Evolutionary conservation across 2,888 invertebrate genomes (phyloP).

Genomic region (Lutraria lutraria): DNA sequence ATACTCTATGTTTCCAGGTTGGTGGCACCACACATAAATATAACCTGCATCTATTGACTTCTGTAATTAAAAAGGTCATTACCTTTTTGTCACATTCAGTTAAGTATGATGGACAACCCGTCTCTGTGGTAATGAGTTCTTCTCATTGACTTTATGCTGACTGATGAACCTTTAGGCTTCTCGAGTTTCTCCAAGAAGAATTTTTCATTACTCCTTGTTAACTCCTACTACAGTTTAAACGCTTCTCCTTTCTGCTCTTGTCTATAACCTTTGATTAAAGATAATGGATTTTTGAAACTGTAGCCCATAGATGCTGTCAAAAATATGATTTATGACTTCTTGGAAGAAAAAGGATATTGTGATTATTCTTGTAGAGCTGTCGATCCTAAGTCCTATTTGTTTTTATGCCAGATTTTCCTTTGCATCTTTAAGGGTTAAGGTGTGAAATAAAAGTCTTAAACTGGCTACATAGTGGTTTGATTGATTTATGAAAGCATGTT

Average conservation of each 20-base stretch:
- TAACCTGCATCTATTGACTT: neutral
- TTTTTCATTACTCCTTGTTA: slow-evolving; percentile 6
- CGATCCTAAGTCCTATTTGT: slow-evolving; percentile 1
- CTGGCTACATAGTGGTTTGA: slow-evolving; percentile 28
- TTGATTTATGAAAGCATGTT: slow-evolving; percentile 44
- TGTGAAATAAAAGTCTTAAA: slow-evolving; percentile 30
- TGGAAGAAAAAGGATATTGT: slow-evolving; percentile 22
- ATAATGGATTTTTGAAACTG: slow-evolving; percentile 44
- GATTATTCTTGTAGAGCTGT: slow-evolving; percentile 13
- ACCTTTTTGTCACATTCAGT: slow-evolving; percentile 13
- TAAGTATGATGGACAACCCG: slow-evolving; percentile 7
- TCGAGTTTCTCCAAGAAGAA: neutral
- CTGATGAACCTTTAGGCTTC: slow-evolving; percentile 27
- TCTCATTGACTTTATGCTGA: neutral
- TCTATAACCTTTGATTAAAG: slow-evolving; percentile 38
- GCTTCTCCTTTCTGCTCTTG: neutral
- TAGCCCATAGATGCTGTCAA: slow-evolving; percentile 20
- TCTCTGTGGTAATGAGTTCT: neutral
- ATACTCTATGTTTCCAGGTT: neutral
- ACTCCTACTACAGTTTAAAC: slow-evolving; percentile 22
- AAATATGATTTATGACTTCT: slow-evolving; percentile 31
- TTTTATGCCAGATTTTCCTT: neutral
- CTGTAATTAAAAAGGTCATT: slow-evolving; percentile 22
- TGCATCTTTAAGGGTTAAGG: neutral
- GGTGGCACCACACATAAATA: neutral